Conservation (phyloP, 2,888 invertebrate genomes). For the Chrysolina oricalcia region DNA sequence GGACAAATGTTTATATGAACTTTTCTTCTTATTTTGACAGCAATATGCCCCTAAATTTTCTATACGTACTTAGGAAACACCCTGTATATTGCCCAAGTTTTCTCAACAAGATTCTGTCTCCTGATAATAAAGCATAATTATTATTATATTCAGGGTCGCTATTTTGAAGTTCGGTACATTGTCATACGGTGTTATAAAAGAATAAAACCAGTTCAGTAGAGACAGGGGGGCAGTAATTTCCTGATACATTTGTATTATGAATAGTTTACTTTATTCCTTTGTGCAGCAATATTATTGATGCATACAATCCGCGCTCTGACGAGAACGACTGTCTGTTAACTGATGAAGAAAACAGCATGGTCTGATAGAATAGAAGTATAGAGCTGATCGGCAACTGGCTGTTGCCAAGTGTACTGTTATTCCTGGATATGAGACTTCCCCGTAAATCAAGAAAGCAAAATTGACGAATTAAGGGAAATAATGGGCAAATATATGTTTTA, state of each 20-base stretch:
- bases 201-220: background rate
- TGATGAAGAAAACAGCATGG: slow-evolving; percentile 31
- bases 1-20: too few relatives aligned
- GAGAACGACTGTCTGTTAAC: slow-evolving; percentile 40
- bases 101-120: too few relatives aligned
- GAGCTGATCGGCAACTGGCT: background rate
- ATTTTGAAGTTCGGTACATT: background rate
- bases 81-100: too few relatives aligned
- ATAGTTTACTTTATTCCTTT: background rate
- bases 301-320: slow-evolving; percentile 32
- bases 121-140: too few relatives aligned
- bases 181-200: background rate
- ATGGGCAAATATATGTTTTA: too few relatives aligned
- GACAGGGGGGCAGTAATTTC: background rate
- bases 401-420: background rate
- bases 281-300: background rate
- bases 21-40: too few relatives aligned
- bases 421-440: background rate
- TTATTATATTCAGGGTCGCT: too few relatives aligned
- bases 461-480: too few relatives aligned
- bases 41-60: too few relatives aligned
- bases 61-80: too few relatives aligned
- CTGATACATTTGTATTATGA: background rate
- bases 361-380: background rate
- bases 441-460: background rate